These are phyloP conservation scores for Thaumetopoea pityocampa DNA, from an alignment of 1,140 invertebrate species.

Conservation along the genomic window DNA sequence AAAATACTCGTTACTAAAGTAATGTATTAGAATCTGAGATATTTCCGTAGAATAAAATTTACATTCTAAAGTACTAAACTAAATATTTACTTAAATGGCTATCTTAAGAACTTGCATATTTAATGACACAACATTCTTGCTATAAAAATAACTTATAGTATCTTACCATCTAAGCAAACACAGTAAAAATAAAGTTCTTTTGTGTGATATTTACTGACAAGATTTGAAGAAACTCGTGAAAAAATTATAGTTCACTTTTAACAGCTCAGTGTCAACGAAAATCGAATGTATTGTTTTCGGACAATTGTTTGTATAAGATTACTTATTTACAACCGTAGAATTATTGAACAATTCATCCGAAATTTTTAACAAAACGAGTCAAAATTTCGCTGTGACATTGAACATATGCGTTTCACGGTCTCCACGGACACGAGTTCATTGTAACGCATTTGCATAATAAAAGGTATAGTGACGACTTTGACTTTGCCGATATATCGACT, in stretches of 20 bases:
- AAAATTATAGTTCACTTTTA: too few species aligned
- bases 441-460: constrained; percentile 64
- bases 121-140: too few species aligned
- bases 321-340: constrained; percentile 26
- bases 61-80: not conserved
- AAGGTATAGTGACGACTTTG: constrained; percentile 41
- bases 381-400: constrained; percentile 39
- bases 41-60: constrained; percentile 14
- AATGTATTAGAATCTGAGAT: constrained; percentile 14
- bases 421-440: constrained; percentile 38
- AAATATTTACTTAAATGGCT: too few species aligned
- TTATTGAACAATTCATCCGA: constrained; percentile 17
- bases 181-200: too few species aligned
- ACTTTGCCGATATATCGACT: constrained; percentile 44
- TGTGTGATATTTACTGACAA: too few species aligned
- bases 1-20: constrained; percentile 10
- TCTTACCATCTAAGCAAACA: too few species aligned
- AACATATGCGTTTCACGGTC: constrained; percentile 34
- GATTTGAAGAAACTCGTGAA: constrained; percentile 14
- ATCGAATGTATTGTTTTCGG: constrained; percentile 16
- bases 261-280: constrained; percentile 14
- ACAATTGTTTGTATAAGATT: constrained; percentile 17
- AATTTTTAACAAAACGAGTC: constrained; percentile 24
- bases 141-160: too few species aligned
- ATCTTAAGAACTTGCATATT: too few species aligned